Evolutionary conservation across 2,888 invertebrate genomes (phyloP).

Genomic region (Netelia virgata): DNA sequence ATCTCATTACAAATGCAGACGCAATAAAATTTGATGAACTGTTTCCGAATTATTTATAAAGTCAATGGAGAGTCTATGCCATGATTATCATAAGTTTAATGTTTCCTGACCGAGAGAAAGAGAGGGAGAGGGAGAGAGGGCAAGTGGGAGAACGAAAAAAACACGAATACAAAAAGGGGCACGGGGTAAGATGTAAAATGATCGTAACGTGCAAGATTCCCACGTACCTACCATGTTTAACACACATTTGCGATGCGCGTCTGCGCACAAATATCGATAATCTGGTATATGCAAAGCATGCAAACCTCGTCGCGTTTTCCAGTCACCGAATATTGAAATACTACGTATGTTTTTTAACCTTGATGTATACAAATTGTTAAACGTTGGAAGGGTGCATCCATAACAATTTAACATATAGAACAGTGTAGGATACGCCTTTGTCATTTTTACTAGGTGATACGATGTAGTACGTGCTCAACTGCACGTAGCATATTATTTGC

Average conservation of each 20-base stretch:
- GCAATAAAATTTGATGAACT: conserved; percentile 69
- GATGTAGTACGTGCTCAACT: conserved; percentile 7
- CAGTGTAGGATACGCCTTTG: too few relatives aligned
- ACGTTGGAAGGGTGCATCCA: too few relatives aligned
- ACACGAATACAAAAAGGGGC: neutral
- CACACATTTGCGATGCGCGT: conserved; percentile 31
- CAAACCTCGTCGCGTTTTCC: conserved; percentile 45
- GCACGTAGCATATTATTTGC: conserved; percentile 22
- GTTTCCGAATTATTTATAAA: conserved; percentile 66
- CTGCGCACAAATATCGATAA: conserved; percentile 45
- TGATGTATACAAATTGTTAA: too few relatives aligned
- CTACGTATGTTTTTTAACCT: conserved; percentile 36
- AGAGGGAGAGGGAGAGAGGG: conserved; percentile 23
- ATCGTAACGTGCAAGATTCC: conserved; percentile 46
- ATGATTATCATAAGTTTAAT: conserved; percentile 66
- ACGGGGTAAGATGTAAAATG: neutral
- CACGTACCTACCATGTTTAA: conserved; percentile 52
- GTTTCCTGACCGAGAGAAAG: conserved; percentile 58
- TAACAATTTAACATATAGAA: too few relatives aligned
- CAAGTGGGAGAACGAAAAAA: conserved; percentile 17
- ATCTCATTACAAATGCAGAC: conserved; percentile 69
- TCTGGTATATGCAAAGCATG: neutral
- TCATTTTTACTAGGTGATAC: too few relatives aligned
- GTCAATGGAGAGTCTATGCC: conserved; percentile 49
- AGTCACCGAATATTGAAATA: conserved; percentile 63